Evolutionary conservation across 2,113 vertebrate genomes (phyloP).

Genomic region (Synodontis membranacea): DNA sequence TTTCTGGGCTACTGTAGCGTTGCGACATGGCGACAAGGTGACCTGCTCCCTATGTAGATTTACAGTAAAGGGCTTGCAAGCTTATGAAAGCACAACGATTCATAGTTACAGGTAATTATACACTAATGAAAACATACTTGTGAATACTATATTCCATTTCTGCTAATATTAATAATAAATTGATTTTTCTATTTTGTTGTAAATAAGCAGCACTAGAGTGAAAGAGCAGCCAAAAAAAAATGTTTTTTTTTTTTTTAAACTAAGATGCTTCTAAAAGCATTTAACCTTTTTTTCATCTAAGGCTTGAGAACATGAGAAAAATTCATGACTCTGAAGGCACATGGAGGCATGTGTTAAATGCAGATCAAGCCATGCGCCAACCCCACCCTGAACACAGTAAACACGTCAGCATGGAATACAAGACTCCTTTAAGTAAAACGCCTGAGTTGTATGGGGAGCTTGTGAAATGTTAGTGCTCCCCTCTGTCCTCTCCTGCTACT

Average conservation of each 20-base stretch:
- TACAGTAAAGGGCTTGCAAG: no score
- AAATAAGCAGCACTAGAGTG: neutral
- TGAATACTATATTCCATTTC: no score
- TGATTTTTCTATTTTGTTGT: no score
- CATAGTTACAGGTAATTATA: no score
- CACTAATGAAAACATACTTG: no score
- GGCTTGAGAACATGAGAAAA: neutral
- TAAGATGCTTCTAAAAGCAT: neutral
- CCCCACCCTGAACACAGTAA: conserved; percentile 8
- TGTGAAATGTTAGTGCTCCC: conserved; percentile 48
- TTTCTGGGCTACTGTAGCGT: no score
- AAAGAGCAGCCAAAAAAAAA: neutral
- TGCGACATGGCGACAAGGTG: no score
- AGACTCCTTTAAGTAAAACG: conserved; percentile 36
- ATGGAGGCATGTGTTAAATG: neutral
- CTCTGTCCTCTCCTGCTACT: conserved; percentile 37
- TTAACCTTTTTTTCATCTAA: neutral
- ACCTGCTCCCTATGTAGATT: no score
- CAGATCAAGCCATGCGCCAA: neutral
- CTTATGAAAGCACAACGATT: no score
- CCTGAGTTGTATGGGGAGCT: conserved; percentile 23
- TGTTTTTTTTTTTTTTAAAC: no score
- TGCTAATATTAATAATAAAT: no score
- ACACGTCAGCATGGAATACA: conserved; percentile 32
- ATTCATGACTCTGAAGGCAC: neutral